phyloP scores from a whole-genome alignment of 2,888 invertebrate species.

The Scrobipalpa costella region DNA sequence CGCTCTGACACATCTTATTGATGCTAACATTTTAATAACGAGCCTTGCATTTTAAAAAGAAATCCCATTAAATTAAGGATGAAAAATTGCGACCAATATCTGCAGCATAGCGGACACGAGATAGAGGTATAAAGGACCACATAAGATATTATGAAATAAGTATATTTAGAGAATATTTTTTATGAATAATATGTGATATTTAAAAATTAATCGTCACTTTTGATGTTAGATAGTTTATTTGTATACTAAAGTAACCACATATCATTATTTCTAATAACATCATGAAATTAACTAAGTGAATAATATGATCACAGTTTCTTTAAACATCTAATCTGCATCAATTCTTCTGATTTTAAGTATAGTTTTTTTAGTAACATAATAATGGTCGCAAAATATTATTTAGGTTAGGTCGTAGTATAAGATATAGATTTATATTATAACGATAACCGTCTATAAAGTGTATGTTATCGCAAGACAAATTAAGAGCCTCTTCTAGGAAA shows the following conservation, averaged over 20 bases:
- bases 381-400: constrained; percentile 21
- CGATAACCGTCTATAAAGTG: constrained; percentile 24
- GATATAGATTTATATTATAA: constrained; percentile 20
- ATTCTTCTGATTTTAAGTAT: constrained; percentile 12
- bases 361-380: constrained; percentile 14
- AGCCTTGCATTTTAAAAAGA: constrained; percentile 10
- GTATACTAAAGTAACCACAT: constrained; percentile 70
- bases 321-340: not conserved
- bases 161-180: constrained; percentile 57
- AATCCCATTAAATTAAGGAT: not conserved
- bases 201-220: constrained; percentile 69
- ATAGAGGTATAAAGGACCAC: constrained; percentile 66
- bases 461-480: constrained; percentile 28
- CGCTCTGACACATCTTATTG: not conserved
- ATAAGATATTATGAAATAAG: constrained; percentile 65
- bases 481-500: not conserved
- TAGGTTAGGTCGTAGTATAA: constrained; percentile 18
- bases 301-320: not conserved
- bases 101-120: constrained; percentile 51
- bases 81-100: not conserved
- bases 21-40: constrained; percentile 19
- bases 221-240: constrained; percentile 69
- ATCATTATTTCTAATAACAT: constrained; percentile 72
- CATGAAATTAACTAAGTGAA: constrained; percentile 39
- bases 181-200: constrained; percentile 80